Evolutionary conservation across 2,113 vertebrate species (phyloP).

Genomic region (Spea multiplicata): DNA sequence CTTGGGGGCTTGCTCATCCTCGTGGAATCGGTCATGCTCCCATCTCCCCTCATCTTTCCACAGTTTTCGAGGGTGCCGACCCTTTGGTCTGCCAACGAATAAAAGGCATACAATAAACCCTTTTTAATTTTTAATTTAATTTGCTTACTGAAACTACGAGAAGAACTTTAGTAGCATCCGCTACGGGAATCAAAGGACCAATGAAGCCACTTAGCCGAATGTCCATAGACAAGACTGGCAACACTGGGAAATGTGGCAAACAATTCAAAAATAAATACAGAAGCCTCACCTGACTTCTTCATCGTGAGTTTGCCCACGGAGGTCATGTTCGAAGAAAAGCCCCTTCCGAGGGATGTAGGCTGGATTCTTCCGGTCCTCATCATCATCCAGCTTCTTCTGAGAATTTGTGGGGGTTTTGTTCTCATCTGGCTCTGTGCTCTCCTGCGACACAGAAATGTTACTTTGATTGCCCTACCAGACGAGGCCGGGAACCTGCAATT

Average conservation of each 20-base stretch:
- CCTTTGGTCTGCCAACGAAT: conserved; percentile 78
- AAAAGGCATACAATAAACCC: too few species aligned
- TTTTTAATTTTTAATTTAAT: too few species aligned
- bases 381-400: conserved; percentile 88
- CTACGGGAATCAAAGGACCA: too few species aligned
- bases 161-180: too few species aligned
- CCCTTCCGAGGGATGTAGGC: conserved; percentile 95
- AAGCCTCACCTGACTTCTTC: conserved; percentile 80
- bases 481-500: too few species aligned
- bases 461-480: too few species aligned
- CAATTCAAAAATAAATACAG: too few species aligned
- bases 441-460: conserved; percentile 61
- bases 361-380: conserved; percentile 94
- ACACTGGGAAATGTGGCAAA: too few species aligned
- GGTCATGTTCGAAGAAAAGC: conserved; percentile 96
- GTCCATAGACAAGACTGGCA: too few species aligned
- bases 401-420: conserved; percentile 77
- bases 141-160: too few species aligned
- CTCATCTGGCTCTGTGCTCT: conserved; percentile 90
- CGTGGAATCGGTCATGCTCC: conserved; percentile 93
- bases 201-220: too few species aligned
- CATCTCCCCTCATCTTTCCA: conserved; percentile 98
- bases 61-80: conserved; percentile 81
- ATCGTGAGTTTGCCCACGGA: conserved; percentile 88
- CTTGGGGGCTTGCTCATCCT: conserved; percentile 96